phyloP scores from a whole-genome alignment of 2,888 invertebrate genomes.

The Rotaria macrura region DNA sequence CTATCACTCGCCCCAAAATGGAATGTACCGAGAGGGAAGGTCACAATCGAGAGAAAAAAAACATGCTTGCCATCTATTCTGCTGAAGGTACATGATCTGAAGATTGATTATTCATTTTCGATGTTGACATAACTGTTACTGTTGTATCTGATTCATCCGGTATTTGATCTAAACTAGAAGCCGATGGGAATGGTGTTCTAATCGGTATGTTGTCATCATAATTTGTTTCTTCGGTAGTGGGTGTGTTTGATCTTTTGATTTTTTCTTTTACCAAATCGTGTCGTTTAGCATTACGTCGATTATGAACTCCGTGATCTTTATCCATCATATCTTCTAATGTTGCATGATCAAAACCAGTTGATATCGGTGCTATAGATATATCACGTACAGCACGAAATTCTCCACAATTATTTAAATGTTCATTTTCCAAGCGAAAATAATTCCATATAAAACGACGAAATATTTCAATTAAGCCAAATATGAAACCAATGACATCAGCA shows the following conservation, averaged over 20 bases:
- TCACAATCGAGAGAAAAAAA: neutral
- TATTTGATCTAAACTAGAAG: neutral
- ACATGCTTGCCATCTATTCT: neutral
- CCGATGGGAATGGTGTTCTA: neutral
- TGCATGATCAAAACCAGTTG: constrained; percentile 34
- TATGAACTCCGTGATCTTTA: constrained; percentile 72
- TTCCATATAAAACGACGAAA: constrained; percentile 84
- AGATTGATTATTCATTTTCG: neutral
- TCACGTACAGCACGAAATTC: constrained; percentile 90
- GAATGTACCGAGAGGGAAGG: neutral
- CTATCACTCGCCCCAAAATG: neutral
- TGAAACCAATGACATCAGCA: constrained; percentile 31
- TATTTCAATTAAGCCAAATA: constrained; percentile 26
- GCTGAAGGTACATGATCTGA: neutral
- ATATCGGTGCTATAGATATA: constrained; percentile 56
- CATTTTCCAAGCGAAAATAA: constrained; percentile 96
- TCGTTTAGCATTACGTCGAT: constrained; percentile 48
- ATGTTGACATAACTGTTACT: neutral
- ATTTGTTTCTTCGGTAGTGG: neutral
- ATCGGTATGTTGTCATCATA: neutral
- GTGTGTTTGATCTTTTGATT: neutral
- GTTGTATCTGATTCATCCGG: neutral
- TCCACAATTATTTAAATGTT: constrained; percentile 97
- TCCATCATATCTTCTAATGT: constrained; percentile 76
- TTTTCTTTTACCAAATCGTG: neutral